A percentile compares a stretch with the other conserved stretches of the same genome.
Conservation (phyloP, 2,888 invertebrate genomes). For the Acrocyrtus sp. region DNA sequence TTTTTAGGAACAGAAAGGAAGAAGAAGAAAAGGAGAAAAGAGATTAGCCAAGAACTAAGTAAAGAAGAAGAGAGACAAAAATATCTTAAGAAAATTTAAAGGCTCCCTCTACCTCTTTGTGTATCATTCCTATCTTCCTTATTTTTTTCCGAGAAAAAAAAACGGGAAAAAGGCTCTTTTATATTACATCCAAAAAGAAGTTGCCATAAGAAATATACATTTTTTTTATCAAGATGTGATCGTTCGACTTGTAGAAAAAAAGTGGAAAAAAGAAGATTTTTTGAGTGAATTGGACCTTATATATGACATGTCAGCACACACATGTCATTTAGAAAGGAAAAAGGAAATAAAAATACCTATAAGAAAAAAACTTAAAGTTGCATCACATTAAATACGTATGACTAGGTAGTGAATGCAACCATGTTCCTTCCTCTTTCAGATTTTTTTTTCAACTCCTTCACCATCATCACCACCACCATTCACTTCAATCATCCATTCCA, state of each 20-base stretch:
- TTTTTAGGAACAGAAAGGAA: no score
- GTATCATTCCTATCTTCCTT: constrained; percentile 25
- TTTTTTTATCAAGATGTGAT: constrained; percentile 5
- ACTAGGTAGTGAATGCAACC: constrained; percentile 52
- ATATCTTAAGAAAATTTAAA: constrained; percentile 29
- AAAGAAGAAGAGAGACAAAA: constrained; percentile 35
- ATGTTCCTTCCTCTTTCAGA: no score
- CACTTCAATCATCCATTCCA: constrained; percentile 50
- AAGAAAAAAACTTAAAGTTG: constrained; percentile 53
- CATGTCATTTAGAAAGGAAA: constrained; percentile 29
- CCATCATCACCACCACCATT: constrained; percentile 8
- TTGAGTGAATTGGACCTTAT: constrained; percentile 51
- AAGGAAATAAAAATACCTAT: constrained; percentile 28
- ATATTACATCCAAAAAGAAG: constrained; percentile 17
- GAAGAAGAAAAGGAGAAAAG: constrained; percentile 43
- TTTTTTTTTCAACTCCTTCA: constrained; percentile 6
- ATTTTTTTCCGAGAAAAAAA: neutral
- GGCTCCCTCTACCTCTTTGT: constrained; percentile 25
- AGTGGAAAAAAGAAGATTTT: constrained; percentile 17
- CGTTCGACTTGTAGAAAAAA: constrained; percentile 7
- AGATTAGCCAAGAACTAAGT: constrained; percentile 49
- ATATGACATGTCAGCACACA: no score
- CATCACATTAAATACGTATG: constrained; percentile 51
- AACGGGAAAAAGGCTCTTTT: no score
- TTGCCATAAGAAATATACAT: constrained; percentile 4